phyloP scores from a whole-genome alignment of 2,797 vertebrate genomes.

The Amblyopsis hoosieri region DNA sequence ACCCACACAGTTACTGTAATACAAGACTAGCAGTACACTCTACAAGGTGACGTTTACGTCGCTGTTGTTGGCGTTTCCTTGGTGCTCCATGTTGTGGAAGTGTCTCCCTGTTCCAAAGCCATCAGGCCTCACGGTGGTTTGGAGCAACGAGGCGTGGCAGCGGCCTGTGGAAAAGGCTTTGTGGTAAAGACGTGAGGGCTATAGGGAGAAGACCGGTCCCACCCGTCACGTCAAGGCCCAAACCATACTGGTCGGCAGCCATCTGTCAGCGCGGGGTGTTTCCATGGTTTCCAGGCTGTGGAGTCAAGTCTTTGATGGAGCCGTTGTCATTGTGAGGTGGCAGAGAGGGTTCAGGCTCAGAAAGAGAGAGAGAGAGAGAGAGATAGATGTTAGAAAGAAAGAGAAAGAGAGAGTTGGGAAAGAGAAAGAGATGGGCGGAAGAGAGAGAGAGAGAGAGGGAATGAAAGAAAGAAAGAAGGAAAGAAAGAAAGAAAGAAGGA shows the following conservation, averaged over 20 bases:
- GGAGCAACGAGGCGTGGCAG: conserved; percentile 62
- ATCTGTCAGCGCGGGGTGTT: conserved; percentile 64
- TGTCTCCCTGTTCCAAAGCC: conserved; percentile 26
- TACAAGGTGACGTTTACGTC: conserved; percentile 29
- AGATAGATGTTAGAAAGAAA: not conserved
- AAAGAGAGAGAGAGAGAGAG: not conserved
- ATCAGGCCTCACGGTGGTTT: conserved; percentile 48
- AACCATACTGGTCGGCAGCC: conserved; percentile 56
- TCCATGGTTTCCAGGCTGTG: conserved; percentile 54
- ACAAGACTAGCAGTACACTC: too few relatives aligned
- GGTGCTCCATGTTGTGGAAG: conserved; percentile 22
- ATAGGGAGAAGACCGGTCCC: conserved; percentile 44
- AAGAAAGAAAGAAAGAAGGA: conserved; percentile 5
- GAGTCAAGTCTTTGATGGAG: conserved; percentile 66
- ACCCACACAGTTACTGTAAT: too few relatives aligned
- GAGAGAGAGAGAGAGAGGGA: not conserved
- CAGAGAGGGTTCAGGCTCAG: conserved; percentile 37
- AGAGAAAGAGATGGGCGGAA: not conserved
- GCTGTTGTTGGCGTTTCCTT: conserved; percentile 18
- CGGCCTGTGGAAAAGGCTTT: conserved; percentile 48
- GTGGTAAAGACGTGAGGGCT: conserved; percentile 48
- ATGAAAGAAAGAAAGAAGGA: conserved; percentile 6
- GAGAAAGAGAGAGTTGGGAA: not conserved
- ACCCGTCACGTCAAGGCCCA: conserved; percentile 43
- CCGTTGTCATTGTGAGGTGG: conserved; percentile 59